A percentile compares a stretch with the other conserved stretches of the same genome.
These are phyloP conservation scores for Gallinago stenura DNA, from an alignment of 2,797 vertebrate species.

Conservation along the genomic window DNA sequence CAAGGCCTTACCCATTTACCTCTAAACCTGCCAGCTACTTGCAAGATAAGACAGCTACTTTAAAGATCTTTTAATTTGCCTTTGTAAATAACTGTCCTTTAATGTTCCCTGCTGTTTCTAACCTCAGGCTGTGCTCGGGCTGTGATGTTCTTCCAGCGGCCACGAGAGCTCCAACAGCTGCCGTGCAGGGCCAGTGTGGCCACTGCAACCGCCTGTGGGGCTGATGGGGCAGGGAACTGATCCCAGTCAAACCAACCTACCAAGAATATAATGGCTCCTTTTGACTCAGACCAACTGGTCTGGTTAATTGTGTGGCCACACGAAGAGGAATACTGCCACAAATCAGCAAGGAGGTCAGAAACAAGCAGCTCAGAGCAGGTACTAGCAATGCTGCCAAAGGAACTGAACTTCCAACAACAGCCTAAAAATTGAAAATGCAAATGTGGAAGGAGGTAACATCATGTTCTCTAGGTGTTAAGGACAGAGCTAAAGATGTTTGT, in stretches of 20 bases:
- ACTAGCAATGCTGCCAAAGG: not conserved
- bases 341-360: not conserved
- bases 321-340: not conserved
- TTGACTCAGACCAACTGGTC: not conserved
- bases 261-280: not conserved
- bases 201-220: not conserved
- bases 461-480: not conserved
- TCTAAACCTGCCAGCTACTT: not conserved
- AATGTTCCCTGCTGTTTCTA: not conserved
- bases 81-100: not conserved
- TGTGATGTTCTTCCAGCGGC: not conserved
- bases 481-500: conserved; percentile 47
- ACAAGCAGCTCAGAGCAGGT: not conserved
- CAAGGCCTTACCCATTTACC: not conserved
- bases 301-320: not conserved
- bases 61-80: not conserved
- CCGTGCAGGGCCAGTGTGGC: not conserved
- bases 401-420: not conserved
- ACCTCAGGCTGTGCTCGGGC: not conserved
- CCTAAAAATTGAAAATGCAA: conserved; percentile 18
- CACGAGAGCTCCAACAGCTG: rapidly evolving
- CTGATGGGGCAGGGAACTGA: not conserved
- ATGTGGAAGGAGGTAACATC: not conserved
- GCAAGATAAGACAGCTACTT: not conserved
- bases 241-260: not conserved